Evolutionary conservation across 2,113 vertebrate genomes (phyloP).

Genomic region (Ia io): DNA sequence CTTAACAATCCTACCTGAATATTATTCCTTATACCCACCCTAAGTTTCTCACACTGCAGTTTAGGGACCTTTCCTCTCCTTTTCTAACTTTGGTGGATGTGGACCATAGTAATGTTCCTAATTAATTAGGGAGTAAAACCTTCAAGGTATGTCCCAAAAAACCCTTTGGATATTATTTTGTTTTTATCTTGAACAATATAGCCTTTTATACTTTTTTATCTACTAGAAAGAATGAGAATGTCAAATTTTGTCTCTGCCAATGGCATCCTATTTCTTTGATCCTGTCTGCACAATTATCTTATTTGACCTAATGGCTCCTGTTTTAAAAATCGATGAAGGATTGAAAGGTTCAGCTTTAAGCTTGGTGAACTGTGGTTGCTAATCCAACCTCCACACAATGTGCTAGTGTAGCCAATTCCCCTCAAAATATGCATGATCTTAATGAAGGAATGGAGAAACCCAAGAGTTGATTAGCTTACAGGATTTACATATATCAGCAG

Average conservation of each 20-base stretch:
- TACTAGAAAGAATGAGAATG: neutral
- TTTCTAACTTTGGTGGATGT: neutral
- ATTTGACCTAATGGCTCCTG: neutral
- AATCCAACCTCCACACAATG: neutral
- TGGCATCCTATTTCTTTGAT: neutral
- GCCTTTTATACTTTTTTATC: neutral
- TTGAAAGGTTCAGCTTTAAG: constrained; percentile 5
- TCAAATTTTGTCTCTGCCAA: neutral
- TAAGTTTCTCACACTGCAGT: neutral
- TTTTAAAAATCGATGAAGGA: constrained; percentile 12
- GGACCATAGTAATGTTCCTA: neutral
- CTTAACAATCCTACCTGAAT: neutral
- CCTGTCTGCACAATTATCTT: neutral
- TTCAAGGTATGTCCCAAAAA: neutral
- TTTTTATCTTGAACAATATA: neutral
- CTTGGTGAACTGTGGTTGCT: neutral
- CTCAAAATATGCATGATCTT: neutral
- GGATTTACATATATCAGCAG: neutral
- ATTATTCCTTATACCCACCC: neutral
- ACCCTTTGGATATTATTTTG: neutral
- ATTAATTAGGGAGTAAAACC: neutral
- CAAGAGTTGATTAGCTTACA: neutral
- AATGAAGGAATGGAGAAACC: constrained; percentile 15
- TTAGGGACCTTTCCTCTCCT: neutral
- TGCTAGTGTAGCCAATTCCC: neutral